A percentile compares a stretch with the other conserved stretches of the same genome.
phyloP scores from a whole-genome alignment of 1,140 invertebrate species.

The Ladona fulva region DNA sequence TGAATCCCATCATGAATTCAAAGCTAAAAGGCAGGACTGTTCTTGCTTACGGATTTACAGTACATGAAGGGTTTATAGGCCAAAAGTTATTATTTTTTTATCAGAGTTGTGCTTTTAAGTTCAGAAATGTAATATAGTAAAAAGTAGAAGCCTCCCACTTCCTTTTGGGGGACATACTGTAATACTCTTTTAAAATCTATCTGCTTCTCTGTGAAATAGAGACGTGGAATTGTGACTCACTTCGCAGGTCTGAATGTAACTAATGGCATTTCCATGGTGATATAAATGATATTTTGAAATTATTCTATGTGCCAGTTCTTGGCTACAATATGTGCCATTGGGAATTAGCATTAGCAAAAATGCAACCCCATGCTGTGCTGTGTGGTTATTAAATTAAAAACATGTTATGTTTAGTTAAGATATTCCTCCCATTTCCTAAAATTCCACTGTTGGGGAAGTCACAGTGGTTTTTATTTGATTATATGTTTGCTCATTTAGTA shows the following conservation, averaged over 20 bases:
- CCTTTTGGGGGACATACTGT: background rate
- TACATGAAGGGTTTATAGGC: background rate
- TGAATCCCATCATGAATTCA: no score
- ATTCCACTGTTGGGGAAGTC: background rate
- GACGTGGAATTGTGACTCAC: background rate
- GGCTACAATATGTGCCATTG: conserved; percentile 3
- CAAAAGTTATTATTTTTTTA: background rate
- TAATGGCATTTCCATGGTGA: background rate
- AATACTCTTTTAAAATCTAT: background rate
- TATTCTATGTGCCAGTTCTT: background rate
- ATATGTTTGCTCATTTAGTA: background rate
- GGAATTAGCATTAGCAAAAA: background rate
- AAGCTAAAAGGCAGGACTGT: no score
- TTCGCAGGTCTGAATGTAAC: background rate
- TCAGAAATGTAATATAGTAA: background rate
- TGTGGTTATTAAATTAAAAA: background rate
- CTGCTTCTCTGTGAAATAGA: background rate
- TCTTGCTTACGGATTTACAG: no score
- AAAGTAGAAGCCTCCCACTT: background rate
- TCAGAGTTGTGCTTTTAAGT: background rate
- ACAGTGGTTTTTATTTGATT: background rate
- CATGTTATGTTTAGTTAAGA: background rate
- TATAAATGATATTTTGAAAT: background rate
- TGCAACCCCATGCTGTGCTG: background rate
- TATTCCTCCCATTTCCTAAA: background rate